Percentiles rank a stretch among this genome's conserved stretches.
Conservation (phyloP, 2,888 invertebrate species). For the Ormyrus pomaceus region DNA sequence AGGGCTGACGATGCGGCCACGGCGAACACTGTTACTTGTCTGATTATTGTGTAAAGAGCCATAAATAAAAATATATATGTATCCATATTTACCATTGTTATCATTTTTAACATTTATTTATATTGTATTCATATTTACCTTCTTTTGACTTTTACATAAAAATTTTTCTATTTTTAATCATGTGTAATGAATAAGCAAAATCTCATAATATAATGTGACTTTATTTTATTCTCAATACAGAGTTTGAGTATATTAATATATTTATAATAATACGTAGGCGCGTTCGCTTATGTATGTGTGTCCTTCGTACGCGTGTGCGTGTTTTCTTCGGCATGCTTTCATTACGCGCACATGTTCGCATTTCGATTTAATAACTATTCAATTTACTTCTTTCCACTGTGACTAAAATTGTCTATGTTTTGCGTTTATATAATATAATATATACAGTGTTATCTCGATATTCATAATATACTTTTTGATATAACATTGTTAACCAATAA, state of each 20-base stretch:
- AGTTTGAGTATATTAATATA: slow-evolving; percentile 67
- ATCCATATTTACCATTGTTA: slow-evolving; percentile 56
- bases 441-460: slow-evolving; percentile 67
- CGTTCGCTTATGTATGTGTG: slow-evolving; percentile 51
- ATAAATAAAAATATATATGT: slow-evolving; percentile 67
- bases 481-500: slow-evolving; percentile 74
- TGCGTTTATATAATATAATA: slow-evolving; percentile 68
- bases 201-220: slow-evolving; percentile 69
- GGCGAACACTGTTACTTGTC: slow-evolving; percentile 72
- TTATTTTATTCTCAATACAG: slow-evolving; percentile 72
- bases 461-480: slow-evolving; percentile 67
- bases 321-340: slow-evolving; percentile 47
- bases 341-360: slow-evolving; percentile 35
- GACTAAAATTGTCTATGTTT: slow-evolving; percentile 56
- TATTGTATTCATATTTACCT: not conserved
- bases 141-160: not conserved
- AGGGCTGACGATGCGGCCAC: slow-evolving; percentile 48
- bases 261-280: slow-evolving; percentile 63
- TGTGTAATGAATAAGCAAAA: not conserved
- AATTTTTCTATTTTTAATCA: too few species aligned
- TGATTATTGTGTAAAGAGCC: slow-evolving; percentile 73
- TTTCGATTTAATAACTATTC: slow-evolving; percentile 42
- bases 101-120: slow-evolving; percentile 12
- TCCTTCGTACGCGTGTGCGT: slow-evolving; percentile 50
- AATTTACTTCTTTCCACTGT: slow-evolving; percentile 13